A percentile compares a stretch with the other conserved stretches of the same genome.
These are phyloP conservation scores for Characodon lateralis DNA, from an alignment of 2,797 vertebrate genomes.

Conservation along the genomic window DNA sequence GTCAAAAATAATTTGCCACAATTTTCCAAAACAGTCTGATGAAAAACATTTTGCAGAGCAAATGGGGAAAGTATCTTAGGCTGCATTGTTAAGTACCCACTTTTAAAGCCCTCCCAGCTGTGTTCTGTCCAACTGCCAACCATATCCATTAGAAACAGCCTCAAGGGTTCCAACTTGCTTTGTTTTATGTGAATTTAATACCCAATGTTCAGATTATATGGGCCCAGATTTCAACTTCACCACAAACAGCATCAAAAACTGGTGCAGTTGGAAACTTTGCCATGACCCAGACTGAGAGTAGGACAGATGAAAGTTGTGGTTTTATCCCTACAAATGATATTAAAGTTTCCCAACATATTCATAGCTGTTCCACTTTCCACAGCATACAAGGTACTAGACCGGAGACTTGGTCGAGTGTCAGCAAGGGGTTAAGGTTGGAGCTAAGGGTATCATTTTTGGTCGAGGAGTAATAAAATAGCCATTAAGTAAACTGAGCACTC, in stretches of 20 bases:
- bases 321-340: conserved; percentile 63
- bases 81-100: conserved; percentile 68
- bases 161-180: conserved; percentile 66
- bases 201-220: conserved; percentile 69
- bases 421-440: conserved; percentile 26
- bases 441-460: conserved; percentile 18
- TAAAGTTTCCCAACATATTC: conserved; percentile 53
- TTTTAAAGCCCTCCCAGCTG: conserved; percentile 75
- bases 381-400: conserved; percentile 26
- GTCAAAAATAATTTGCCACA: conserved; percentile 69
- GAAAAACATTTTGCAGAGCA: conserved; percentile 60
- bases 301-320: conserved; percentile 53
- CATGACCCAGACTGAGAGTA: conserved; percentile 34
- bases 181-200: conserved; percentile 77
- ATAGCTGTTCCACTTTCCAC: conserved; percentile 34
- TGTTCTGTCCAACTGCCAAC: conserved; percentile 65
- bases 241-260: conserved; percentile 54
- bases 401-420: conserved; percentile 38
- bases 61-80: conserved; percentile 53
- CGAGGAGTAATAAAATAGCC: conserved; percentile 53
- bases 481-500: conserved; percentile 27
- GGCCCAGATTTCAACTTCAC: conserved; percentile 54
- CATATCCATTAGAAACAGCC: conserved; percentile 59
- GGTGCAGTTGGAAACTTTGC: conserved; percentile 66
- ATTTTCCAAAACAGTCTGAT: conserved; percentile 76